Conservation (phyloP, 2,113 vertebrate genomes). For the Emydura subglobosa region DNA sequence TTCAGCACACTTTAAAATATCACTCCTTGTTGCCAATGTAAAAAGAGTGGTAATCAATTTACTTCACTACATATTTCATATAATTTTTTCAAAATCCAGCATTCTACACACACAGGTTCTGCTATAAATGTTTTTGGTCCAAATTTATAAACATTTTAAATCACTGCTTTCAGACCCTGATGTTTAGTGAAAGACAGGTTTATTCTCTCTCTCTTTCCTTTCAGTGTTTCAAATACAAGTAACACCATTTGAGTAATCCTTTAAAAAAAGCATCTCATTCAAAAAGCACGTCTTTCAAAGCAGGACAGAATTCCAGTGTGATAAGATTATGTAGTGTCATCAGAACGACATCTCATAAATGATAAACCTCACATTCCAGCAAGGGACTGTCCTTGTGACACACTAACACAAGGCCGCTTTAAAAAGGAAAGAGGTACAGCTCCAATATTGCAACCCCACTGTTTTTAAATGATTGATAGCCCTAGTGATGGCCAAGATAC, state of each 20-base stretch:
- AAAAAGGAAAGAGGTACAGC: not conserved
- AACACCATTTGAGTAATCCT: conserved; percentile 8
- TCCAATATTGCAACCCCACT: too few species aligned
- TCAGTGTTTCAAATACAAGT: conserved; percentile 9
- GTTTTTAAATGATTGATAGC: conserved; percentile 10
- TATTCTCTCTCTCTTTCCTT: conserved; percentile 26
- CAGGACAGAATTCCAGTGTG: conserved; percentile 20
- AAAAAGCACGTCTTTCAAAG: not conserved
- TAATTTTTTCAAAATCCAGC: not conserved
- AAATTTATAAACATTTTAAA: not conserved
- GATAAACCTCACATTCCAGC: conserved; percentile 30
- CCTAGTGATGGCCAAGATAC: not conserved
- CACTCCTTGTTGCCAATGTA: not conserved
- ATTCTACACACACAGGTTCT: not conserved
- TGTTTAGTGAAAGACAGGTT: not conserved
- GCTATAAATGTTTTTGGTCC: not conserved
- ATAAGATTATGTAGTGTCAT: conserved; percentile 11
- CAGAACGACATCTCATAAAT: conserved; percentile 8
- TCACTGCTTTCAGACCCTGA: not conserved
- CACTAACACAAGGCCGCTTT: not conserved
- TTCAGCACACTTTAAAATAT: not conserved
- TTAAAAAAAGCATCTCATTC: conserved; percentile 26
- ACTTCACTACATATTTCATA: not conserved
- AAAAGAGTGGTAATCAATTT: not conserved
- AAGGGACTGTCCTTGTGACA: not conserved